Percentiles rank a stretch among this genome's conserved stretches.
phyloP scores from a whole-genome alignment of 2,797 vertebrate species.

The Linurgus olivaceus region DNA sequence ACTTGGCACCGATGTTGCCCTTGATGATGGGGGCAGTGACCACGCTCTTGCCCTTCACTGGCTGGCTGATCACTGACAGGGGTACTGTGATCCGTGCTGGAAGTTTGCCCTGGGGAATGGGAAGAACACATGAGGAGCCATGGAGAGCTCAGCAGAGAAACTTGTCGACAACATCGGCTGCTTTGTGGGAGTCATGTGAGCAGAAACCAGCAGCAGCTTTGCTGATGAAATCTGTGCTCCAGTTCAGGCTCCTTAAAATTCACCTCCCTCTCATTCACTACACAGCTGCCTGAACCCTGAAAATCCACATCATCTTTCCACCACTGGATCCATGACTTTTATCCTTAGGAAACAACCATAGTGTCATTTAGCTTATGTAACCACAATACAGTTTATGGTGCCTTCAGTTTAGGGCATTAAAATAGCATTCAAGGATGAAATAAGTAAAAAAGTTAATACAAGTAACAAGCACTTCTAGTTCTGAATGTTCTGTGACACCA shows the following conservation, averaged over 20 bases:
- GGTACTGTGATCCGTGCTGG: constrained; percentile 94
- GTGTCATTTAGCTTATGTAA: background rate
- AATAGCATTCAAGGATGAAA: background rate
- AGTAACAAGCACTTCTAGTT: background rate
- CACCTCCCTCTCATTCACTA: background rate
- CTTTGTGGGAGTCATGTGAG: background rate
- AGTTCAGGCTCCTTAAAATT: background rate
- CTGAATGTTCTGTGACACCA: background rate
- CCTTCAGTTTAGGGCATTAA: background rate
- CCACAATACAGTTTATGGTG: background rate
- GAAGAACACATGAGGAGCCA: background rate
- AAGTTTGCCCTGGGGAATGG: constrained; percentile 86
- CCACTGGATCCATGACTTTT: background rate
- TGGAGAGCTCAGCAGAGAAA: background rate
- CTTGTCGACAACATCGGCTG: background rate
- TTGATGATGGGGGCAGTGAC: constrained; percentile 94
- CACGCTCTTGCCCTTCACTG: constrained; percentile 93
- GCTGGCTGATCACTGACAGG: constrained; percentile 94
- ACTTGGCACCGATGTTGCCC: constrained; percentile 94
- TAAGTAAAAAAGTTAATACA: background rate
- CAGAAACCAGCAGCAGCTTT: background rate
- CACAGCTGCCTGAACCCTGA: background rate
- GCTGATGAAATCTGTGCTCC: background rate
- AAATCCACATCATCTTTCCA: background rate
- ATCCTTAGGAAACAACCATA: background rate